Percentiles rank a stretch among this genome's conserved stretches.
phyloP scores from a whole-genome alignment of 2,888 invertebrate genomes.

The Macrosoma leucophasiata region DNA sequence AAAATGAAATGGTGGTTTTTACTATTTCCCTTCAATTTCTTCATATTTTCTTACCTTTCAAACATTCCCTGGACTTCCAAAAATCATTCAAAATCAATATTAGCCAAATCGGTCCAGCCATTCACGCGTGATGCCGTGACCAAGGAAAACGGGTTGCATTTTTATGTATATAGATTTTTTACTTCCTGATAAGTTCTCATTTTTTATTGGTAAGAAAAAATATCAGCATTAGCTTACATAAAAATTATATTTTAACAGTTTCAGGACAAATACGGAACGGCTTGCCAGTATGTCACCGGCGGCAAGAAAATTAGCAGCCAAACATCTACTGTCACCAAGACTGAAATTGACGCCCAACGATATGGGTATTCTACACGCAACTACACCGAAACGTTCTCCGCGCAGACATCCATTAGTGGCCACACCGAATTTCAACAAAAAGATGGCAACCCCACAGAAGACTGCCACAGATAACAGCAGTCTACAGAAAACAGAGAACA shows the following conservation, averaged over 20 bases:
- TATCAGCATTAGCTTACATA: too few relatives aligned
- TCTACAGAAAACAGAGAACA: conserved; percentile 38
- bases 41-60: too few relatives aligned
- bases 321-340: conserved; percentile 63
- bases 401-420: conserved; percentile 39
- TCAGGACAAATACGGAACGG: conserved; percentile 82
- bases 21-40: too few relatives aligned
- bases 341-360: conserved; percentile 58
- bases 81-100: too few relatives aligned
- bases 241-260: conserved; percentile 67
- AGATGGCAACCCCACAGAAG: conserved; percentile 22
- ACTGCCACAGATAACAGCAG: conserved; percentile 7
- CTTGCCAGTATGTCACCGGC: conserved; percentile 96
- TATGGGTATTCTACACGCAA: conserved; percentile 50
- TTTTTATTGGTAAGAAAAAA: too few relatives aligned
- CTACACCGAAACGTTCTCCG: conserved; percentile 38
- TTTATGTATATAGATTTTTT: too few relatives aligned
- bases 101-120: too few relatives aligned
- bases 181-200: too few relatives aligned
- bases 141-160: too few relatives aligned
- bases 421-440: conserved; percentile 33
- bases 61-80: too few relatives aligned
- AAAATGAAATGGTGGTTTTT: too few relatives aligned
- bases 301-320: conserved; percentile 89
- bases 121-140: too few relatives aligned